A percentile compares a stretch with the other conserved stretches of the same genome.
These are phyloP conservation scores for Halictus quadricinctus DNA, from an alignment of 2,888 invertebrate species.

Conservation along the genomic window DNA sequence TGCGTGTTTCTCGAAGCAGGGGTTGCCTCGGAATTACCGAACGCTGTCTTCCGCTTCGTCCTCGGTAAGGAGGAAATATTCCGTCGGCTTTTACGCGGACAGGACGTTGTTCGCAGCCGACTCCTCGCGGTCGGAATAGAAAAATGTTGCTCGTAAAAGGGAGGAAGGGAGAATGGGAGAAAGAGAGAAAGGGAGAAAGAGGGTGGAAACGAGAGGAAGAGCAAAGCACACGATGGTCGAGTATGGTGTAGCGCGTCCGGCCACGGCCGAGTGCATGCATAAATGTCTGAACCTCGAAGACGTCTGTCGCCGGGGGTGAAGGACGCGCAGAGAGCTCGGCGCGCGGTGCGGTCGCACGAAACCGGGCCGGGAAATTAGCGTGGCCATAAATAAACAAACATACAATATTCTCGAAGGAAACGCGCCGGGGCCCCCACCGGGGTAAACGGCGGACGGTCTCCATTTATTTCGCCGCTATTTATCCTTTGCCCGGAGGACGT, in stretches of 20 bases:
- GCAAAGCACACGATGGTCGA: background rate
- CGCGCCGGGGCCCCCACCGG: slow-evolving; percentile 16
- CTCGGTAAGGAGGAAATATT: slow-evolving; percentile 15
- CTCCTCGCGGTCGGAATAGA: slow-evolving; percentile 14
- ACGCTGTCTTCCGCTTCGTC: background rate
- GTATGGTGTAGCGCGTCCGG: background rate
- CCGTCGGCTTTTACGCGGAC: slow-evolving; percentile 15
- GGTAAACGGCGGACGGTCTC: slow-evolving; percentile 55
- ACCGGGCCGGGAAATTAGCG: slow-evolving; percentile 57
- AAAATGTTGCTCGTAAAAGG: slow-evolving; percentile 40
- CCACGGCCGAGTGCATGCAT: slow-evolving; percentile 17
- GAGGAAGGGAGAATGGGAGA: background rate
- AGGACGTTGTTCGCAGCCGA: background rate
- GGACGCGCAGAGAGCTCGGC: background rate
- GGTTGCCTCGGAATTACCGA: background rate
- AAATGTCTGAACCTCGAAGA: slow-evolving; percentile 44
- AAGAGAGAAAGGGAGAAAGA: background rate
- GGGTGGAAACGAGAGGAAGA: background rate
- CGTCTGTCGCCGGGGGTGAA: background rate
- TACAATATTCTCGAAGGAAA: slow-evolving; percentile 59
- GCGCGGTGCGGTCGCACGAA: background rate
- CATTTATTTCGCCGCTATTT: slow-evolving; percentile 70
- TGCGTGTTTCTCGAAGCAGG: background rate
- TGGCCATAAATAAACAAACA: slow-evolving; percentile 57
- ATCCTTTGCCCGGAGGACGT: slow-evolving; percentile 69